A percentile compares a stretch with the other conserved stretches of the same genome.
Evolutionary conservation across 2,113 vertebrate species (phyloP).

Genomic region (Orcinus orca): DNA sequence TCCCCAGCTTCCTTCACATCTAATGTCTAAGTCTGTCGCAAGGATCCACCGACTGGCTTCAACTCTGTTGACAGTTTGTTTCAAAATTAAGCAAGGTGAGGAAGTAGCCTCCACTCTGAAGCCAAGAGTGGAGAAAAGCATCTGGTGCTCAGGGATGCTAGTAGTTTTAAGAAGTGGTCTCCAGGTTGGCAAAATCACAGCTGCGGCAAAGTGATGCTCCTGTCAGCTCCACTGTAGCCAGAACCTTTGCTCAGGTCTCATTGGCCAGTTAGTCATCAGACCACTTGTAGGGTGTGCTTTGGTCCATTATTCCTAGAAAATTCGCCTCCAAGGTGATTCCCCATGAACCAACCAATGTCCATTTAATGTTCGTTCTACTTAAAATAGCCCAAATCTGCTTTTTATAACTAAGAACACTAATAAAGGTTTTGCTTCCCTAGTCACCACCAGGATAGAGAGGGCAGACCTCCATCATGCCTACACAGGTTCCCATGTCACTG

Average conservation of each 20-base stretch:
- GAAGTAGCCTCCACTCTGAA: background rate
- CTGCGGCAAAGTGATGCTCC: background rate
- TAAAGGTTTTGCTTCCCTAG: background rate
- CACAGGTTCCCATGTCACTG: background rate
- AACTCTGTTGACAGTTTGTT: background rate
- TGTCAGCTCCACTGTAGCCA: background rate
- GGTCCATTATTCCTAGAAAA: background rate
- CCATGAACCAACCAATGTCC: background rate
- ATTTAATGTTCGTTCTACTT: background rate
- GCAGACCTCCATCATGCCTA: background rate
- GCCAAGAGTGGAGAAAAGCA: background rate
- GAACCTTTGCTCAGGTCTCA: background rate
- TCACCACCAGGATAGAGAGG: background rate
- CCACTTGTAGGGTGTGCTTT: background rate
- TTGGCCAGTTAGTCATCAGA: too few species aligned
- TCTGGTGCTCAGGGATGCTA: background rate
- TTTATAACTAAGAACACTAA: background rate
- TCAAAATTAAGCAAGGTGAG: background rate
- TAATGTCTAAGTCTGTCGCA: background rate
- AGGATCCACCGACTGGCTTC: background rate
- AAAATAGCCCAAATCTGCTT: background rate
- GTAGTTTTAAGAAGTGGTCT: background rate
- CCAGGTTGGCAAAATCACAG: background rate
- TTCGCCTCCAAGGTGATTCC: background rate
- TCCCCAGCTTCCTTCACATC: background rate